A percentile compares a stretch with the other conserved stretches of the same genome.
Evolutionary conservation across 2,113 vertebrate species (phyloP).

Genomic region (Gnathonemus echidnorhynchus): DNA sequence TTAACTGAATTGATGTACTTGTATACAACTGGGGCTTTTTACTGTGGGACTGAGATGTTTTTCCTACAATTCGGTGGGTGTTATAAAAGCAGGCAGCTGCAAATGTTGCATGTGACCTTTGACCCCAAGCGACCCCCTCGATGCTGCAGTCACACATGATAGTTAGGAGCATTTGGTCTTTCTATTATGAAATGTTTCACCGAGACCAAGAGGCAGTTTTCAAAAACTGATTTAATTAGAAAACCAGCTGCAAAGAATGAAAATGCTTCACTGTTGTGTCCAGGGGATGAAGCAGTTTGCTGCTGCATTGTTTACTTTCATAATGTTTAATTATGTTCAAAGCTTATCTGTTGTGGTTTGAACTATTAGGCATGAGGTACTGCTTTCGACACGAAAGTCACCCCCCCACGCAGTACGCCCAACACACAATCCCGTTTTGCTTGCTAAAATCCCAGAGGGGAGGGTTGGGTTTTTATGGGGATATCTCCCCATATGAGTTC

Average conservation of each 20-base stretch:
- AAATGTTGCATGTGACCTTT: not conserved
- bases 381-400: not conserved
- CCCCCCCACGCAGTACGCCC: too few relatives aligned
- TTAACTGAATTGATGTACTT: not conserved
- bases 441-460: not conserved
- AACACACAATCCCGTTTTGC: not conserved
- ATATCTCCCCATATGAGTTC: too few relatives aligned
- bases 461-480: not conserved
- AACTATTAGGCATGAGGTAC: not conserved
- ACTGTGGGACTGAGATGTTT: not conserved
- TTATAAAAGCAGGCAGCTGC: not conserved
- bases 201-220: slow-evolving; percentile 9
- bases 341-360: not conserved
- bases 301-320: not conserved
- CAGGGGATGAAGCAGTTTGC: not conserved
- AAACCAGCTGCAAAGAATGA: slow-evolving; percentile 16
- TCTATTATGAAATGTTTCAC: slow-evolving; percentile 15
- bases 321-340: not conserved
- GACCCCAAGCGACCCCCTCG: not conserved
- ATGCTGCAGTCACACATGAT: not conserved
- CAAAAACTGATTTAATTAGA: slow-evolving; percentile 21
- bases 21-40: not conserved
- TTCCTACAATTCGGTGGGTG: not conserved
- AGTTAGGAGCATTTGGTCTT: not conserved
- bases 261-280: not conserved